These are phyloP conservation scores for Epinotia bilunana DNA, from an alignment of 2,888 invertebrate genomes.

Conservation along the genomic window DNA sequence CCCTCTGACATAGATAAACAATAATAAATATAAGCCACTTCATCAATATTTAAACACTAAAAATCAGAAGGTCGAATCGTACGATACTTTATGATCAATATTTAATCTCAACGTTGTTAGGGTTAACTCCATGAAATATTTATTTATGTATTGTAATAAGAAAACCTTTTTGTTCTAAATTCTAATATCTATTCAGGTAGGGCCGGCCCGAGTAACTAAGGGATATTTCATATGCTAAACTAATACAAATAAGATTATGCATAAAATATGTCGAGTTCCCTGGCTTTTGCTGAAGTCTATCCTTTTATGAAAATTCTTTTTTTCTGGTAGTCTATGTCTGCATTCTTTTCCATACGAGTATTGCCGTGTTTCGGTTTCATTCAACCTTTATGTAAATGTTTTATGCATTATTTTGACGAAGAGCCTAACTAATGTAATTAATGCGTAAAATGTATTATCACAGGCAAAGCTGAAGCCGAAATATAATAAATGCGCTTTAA, in stretches of 20 bases:
- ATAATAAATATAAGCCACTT: not conserved
- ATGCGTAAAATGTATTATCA: no score
- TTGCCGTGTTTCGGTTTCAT: no score
- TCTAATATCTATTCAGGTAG: conserved; percentile 34
- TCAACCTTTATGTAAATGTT: no score
- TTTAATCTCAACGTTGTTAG: conserved; percentile 27
- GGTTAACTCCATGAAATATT: conserved; percentile 20
- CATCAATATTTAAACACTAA: conserved; percentile 17
- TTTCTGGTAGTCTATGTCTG: no score
- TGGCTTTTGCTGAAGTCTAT: not conserved
- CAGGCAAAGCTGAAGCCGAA: no score
- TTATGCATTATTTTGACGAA: no score
- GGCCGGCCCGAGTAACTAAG: not conserved
- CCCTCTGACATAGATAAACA: no score
- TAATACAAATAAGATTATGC: no score
- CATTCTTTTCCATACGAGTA: no score
- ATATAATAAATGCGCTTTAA: no score
- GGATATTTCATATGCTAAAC: not conserved
- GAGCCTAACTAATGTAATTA: no score
- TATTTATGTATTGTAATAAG: conserved; percentile 15
- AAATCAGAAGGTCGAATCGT: not conserved
- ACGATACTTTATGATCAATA: not conserved
- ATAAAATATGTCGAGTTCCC: no score
- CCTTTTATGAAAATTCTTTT: not conserved
- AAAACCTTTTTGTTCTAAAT: conserved; percentile 27